phyloP scores from a whole-genome alignment of 1,140 invertebrate genomes.

The Temnothorax nylanderi region DNA sequence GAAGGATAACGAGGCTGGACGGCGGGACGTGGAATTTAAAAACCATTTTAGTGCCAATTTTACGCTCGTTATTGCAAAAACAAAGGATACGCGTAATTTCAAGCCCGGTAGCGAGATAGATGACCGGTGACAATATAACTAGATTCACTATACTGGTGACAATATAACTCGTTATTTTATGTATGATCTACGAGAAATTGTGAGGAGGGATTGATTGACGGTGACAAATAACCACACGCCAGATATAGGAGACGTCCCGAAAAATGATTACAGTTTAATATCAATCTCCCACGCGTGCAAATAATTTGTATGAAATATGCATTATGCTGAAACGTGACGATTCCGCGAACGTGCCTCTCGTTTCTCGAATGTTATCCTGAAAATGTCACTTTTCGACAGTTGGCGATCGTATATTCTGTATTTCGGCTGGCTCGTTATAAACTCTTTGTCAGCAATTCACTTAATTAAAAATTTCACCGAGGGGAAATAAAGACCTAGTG shows the following conservation, averaged over 20 bases:
- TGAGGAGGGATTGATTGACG: slow-evolving; percentile 40
- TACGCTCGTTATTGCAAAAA: slow-evolving; percentile 33
- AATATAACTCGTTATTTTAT: slow-evolving; percentile 42
- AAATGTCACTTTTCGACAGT: slow-evolving; percentile 6
- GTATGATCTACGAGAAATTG: slow-evolving; percentile 42
- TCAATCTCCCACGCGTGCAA: background rate
- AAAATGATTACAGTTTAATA: slow-evolving; percentile 45
- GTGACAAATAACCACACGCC: slow-evolving; percentile 43
- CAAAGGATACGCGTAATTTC: slow-evolving; percentile 19
- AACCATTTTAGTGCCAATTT: slow-evolving; percentile 51
- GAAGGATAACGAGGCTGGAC: slow-evolving; percentile 25
- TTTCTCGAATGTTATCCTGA: background rate
- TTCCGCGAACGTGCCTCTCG: background rate
- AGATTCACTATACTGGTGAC: background rate
- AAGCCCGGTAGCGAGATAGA: background rate
- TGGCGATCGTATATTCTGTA: background rate
- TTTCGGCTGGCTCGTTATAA: background rate
- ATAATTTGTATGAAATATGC: slow-evolving; percentile 16
- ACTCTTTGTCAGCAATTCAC: background rate
- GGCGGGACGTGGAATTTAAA: slow-evolving; percentile 32
- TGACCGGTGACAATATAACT: slow-evolving; percentile 14
- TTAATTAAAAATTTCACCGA: slow-evolving; percentile 5
- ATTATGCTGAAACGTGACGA: slow-evolving; percentile 3
- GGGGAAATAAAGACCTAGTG: background rate
- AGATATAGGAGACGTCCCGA: background rate